Evolutionary conservation across 2,888 invertebrate genomes (phyloP).

Genomic region (Drosophila nigricruria): DNA sequence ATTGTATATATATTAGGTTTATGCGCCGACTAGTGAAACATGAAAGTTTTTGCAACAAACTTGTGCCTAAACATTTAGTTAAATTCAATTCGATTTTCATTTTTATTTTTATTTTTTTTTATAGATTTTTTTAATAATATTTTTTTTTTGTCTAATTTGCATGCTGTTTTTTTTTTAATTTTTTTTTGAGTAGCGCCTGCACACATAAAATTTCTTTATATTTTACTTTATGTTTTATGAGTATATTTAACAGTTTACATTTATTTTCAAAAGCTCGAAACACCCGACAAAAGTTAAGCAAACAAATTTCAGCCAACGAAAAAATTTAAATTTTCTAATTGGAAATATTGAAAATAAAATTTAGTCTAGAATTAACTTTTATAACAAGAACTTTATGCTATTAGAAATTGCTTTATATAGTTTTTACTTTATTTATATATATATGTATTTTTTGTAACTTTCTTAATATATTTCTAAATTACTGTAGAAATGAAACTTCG

Average conservation of each 20-base stretch:
- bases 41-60: conserved; percentile 58
- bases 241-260: conserved; percentile 48
- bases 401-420: conserved; percentile 12
- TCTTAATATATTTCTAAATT: neutral
- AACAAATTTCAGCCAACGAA: conserved; percentile 1
- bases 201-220: conserved; percentile 27
- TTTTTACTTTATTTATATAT: neutral
- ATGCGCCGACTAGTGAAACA: conserved; percentile 58
- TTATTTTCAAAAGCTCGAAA: conserved; percentile 26
- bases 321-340: neutral
- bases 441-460: neutral
- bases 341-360: neutral
- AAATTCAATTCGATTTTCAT: conserved; percentile 55
- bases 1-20: conserved; percentile 18
- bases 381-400: conserved; percentile 8
- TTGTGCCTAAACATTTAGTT: conserved; percentile 66
- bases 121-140: neutral
- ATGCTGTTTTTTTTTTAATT: conserved; percentile 2
- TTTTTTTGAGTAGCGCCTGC: conserved; percentile 12
- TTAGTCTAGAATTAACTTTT: conserved; percentile 1
- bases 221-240: conserved; percentile 33
- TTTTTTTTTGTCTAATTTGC: conserved; percentile 12
- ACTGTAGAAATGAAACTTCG: conserved; percentile 31
- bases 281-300: conserved; percentile 23
- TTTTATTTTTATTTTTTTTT: conserved; percentile 19